These are phyloP conservation scores for Nymphalis urticae DNA, from an alignment of 2,888 invertebrate species.

Conservation along the genomic window DNA sequence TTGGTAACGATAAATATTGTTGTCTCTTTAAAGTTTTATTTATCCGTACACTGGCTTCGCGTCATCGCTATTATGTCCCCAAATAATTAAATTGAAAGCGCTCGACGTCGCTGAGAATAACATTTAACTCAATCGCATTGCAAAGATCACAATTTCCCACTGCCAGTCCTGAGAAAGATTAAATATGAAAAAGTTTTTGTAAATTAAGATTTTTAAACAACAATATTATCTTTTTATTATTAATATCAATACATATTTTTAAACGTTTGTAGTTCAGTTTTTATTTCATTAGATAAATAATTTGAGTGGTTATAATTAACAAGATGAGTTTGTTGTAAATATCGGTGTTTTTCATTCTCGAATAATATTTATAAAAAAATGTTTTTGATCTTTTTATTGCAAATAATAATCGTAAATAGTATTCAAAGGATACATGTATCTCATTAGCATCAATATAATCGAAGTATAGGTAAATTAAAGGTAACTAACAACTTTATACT, in stretches of 20 bases:
- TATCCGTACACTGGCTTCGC: slow-evolving; percentile 34
- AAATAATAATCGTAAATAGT: too few relatives aligned
- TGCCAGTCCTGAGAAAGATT: slow-evolving; percentile 40
- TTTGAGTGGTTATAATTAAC: too few relatives aligned
- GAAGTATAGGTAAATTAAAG: too few relatives aligned
- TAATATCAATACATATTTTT: not conserved
- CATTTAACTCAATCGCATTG: slow-evolving; percentile 77
- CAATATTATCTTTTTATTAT: slow-evolving; percentile 5
- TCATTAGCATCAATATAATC: too few relatives aligned
- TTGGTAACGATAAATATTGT: slow-evolving; percentile 4
- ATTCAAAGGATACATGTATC: too few relatives aligned
- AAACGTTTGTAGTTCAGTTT: not conserved
- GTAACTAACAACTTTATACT: too few relatives aligned
- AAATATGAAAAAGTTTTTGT: slow-evolving; percentile 30
- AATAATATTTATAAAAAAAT: too few relatives aligned
- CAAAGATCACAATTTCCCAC: slow-evolving; percentile 73
- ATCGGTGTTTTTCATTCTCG: too few relatives aligned
- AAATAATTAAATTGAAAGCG: slow-evolving; percentile 78
- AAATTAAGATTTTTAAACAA: slow-evolving; percentile 8
- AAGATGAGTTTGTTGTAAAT: too few relatives aligned
- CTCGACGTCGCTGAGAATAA: slow-evolving; percentile 72
- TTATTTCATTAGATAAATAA: not conserved
- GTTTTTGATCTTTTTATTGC: too few relatives aligned
- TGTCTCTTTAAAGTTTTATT: slow-evolving; percentile 18
- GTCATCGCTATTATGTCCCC: slow-evolving; percentile 69